Conservation (phyloP, 2,797 vertebrate genomes). For the Ispidina picta region DNA sequence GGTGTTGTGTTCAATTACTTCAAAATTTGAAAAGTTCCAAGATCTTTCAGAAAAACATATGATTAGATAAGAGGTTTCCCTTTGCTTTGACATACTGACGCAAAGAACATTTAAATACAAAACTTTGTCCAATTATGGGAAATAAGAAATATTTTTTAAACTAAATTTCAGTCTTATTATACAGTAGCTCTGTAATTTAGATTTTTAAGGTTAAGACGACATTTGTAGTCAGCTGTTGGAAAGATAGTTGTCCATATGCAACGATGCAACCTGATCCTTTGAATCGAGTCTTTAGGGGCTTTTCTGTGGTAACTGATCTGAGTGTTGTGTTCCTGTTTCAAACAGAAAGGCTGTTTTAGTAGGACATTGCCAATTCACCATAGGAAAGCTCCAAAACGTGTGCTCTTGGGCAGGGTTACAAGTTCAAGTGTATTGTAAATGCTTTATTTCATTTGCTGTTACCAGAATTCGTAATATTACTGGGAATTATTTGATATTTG, state of each 20-base stretch:
- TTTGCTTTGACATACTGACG: neutral
- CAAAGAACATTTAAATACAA: neutral
- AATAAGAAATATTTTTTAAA: neutral
- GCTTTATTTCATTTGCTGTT: neutral
- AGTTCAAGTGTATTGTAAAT: accelerated
- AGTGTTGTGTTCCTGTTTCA: neutral
- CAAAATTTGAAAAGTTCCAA: neutral
- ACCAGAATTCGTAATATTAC: neutral
- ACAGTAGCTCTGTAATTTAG: neutral
- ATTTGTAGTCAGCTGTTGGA: neutral
- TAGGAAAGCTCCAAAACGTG: neutral
- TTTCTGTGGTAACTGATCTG: neutral
- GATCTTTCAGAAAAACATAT: neutral
- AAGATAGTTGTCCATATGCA: neutral
- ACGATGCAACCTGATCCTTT: neutral
- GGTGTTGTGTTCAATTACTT: neutral
- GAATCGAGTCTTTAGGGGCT: neutral
- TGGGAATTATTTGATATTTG: neutral
- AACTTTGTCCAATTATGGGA: neutral
- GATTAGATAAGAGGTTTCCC: neutral
- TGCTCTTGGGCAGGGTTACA: neutral
- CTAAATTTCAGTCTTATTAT: neutral
- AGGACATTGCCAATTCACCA: neutral
- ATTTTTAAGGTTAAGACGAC: neutral
- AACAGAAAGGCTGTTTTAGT: neutral